Evolutionary conservation across 2,888 invertebrate genomes (phyloP).

Genomic region (Epistrophe grossulariae): DNA sequence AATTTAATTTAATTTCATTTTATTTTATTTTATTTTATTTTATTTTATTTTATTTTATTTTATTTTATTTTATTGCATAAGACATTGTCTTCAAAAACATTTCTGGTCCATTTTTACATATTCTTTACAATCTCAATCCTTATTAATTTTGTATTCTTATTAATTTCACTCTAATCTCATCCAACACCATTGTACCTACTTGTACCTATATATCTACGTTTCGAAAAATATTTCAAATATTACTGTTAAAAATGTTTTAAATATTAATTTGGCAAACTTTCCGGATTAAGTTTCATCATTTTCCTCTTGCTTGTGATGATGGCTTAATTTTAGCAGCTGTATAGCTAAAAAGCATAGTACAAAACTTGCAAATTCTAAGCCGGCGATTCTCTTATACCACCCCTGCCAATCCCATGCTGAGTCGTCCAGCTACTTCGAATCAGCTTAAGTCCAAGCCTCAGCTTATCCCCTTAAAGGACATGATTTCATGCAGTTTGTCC

Average conservation of each 20-base stretch:
- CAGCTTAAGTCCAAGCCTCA: conserved; percentile 55
- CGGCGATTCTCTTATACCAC: not conserved
- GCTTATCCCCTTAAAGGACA: conserved; percentile 62
- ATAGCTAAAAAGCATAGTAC: not conserved
- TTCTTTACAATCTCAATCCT: not conserved
- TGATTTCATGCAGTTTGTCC: conserved; percentile 50
- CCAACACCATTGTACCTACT: not conserved
- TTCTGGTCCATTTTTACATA: no score
- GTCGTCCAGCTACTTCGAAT: conserved; percentile 16
- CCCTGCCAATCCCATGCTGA: not conserved
- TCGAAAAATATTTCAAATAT: conserved; percentile 22
- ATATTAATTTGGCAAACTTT: conserved; percentile 22
- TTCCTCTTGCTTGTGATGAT: not conserved
- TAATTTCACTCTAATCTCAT: not conserved
- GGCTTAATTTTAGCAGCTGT: conserved; percentile 11
- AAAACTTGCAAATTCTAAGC: conserved; percentile 25
- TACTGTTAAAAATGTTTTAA: conserved; percentile 29
- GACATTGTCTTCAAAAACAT: not conserved
- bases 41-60: no score
- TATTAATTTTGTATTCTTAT: conserved; percentile 5
- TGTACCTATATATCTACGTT: not conserved
- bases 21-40: no score
- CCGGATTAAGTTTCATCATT: conserved; percentile 12
- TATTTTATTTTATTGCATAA: no score
- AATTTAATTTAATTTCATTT: no score